phyloP scores from a whole-genome alignment of 2,888 invertebrate species.

The Cosmia trapezina region DNA sequence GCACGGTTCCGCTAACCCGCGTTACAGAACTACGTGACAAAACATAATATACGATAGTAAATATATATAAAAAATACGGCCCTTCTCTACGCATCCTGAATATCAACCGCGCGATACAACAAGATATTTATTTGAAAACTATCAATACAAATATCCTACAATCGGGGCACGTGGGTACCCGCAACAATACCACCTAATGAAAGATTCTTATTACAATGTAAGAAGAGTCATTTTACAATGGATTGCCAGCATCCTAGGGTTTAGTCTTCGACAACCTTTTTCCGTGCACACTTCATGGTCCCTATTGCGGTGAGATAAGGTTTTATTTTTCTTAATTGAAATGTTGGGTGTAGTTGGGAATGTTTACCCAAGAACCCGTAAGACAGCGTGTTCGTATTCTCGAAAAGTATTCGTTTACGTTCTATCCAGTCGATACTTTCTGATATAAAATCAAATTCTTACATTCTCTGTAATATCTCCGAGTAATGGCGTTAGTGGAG shows the following conservation, averaged over 20 bases:
- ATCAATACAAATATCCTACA: slow-evolving; percentile 67
- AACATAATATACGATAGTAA: slow-evolving; percentile 45
- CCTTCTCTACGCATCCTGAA: slow-evolving; percentile 63
- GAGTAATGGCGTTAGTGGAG: slow-evolving; percentile 10
- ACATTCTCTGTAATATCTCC: slow-evolving; percentile 30
- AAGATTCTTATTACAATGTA: slow-evolving; percentile 39
- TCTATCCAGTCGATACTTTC: slow-evolving; percentile 48
- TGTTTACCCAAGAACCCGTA: slow-evolving; percentile 44
- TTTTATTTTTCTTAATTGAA: slow-evolving; percentile 15
- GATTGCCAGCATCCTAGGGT: slow-evolving; percentile 20
- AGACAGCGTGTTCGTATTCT: slow-evolving; percentile 52
- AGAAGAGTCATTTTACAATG: slow-evolving; percentile 47
- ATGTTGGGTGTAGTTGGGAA: slow-evolving; percentile 12
- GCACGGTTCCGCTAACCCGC: slow-evolving; percentile 23
- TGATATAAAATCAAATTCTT: slow-evolving; percentile 58
- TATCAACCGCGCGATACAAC: slow-evolving; percentile 61
- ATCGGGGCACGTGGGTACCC: slow-evolving; percentile 55
- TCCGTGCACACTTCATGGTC: background rate
- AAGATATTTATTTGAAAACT: slow-evolving; percentile 67
- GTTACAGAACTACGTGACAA: slow-evolving; percentile 53
- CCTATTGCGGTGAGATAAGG: slow-evolving; percentile 25
- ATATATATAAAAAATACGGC: slow-evolving; percentile 47
- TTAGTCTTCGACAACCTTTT: slow-evolving; percentile 31
- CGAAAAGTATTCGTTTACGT: slow-evolving; percentile 56
- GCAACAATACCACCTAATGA: slow-evolving; percentile 50